Percentiles rank a stretch among this genome's conserved stretches.
Conservation (phyloP, 2,797 vertebrate genomes). For the Sciurus vulgaris region DNA sequence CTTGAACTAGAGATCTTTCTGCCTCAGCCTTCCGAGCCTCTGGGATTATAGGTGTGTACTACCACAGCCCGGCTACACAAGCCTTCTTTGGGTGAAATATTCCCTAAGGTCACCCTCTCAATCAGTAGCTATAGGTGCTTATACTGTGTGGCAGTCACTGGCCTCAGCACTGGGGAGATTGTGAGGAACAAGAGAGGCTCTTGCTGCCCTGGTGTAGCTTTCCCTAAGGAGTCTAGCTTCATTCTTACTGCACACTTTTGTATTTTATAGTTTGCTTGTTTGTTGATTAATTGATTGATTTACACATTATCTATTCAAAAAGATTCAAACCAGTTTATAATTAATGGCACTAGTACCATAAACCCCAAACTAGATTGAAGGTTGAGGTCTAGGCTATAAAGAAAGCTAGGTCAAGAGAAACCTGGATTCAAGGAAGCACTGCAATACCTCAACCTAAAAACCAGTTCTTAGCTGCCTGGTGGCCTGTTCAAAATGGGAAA, state of each 20-base stretch:
- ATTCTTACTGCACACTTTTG: not conserved
- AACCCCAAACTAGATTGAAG: not conserved
- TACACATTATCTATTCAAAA: not conserved
- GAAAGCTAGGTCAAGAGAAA: not conserved
- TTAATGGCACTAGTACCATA: not conserved
- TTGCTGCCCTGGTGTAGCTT: not conserved
- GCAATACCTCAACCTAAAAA: not conserved
- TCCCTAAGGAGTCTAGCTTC: not conserved
- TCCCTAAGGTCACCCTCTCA: not conserved
- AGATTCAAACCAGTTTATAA: not conserved
- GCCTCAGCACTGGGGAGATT: too few species aligned
- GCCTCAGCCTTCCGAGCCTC: too few species aligned
- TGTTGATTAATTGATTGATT: not conserved
- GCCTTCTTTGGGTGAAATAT: not conserved
- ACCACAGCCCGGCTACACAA: too few species aligned
- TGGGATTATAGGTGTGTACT: too few species aligned
- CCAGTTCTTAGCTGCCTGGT: not conserved
- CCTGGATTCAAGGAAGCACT: not conserved
- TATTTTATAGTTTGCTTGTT: not conserved
- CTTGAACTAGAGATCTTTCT: too few species aligned
- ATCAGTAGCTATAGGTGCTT: too few species aligned
- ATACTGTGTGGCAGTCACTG: not conserved
- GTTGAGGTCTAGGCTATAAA: not conserved
- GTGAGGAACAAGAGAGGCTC: not conserved
- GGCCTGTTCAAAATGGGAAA: conserved; percentile 10